These are phyloP conservation scores for Hirtodrosophila duncani DNA, from an alignment of 2,888 invertebrate genomes.

Conservation along the genomic window DNA sequence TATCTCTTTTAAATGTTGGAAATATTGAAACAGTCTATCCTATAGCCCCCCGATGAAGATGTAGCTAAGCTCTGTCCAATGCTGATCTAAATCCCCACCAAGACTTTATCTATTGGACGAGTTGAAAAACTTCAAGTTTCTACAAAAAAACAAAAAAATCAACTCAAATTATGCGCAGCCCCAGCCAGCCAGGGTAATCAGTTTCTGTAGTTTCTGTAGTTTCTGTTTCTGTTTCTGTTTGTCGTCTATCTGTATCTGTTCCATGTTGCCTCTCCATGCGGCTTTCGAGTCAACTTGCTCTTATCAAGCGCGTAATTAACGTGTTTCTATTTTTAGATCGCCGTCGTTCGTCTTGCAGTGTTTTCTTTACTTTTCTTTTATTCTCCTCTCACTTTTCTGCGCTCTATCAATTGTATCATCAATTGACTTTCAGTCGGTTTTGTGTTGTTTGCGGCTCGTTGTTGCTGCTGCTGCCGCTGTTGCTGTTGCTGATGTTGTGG, in stretches of 20 bases:
- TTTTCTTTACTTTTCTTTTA: neutral
- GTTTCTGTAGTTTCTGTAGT: too few species aligned
- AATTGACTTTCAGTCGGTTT: conserved; percentile 52
- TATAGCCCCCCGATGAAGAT: too few species aligned
- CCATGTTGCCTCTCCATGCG: neutral
- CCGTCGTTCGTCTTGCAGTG: conserved; percentile 48
- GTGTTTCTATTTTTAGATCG: conserved; percentile 61
- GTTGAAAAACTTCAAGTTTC: too few species aligned
- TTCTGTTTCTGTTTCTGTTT: too few species aligned
- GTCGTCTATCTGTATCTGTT: neutral
- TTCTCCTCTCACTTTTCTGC: conserved; percentile 5
- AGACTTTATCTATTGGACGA: too few species aligned
- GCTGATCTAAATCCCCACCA: too few species aligned
- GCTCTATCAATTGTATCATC: conserved; percentile 61
- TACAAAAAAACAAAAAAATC: too few species aligned
- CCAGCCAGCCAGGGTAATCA: too few species aligned
- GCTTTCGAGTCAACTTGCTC: conserved; percentile 21
- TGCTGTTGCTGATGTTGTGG: conserved; percentile 8
- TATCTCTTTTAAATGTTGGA: too few species aligned
- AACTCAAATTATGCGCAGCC: too few species aligned
- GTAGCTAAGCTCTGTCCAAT: too few species aligned
- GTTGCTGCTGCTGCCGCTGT: conserved; percentile 11
- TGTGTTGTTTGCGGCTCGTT: conserved; percentile 1
- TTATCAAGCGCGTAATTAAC: conserved; percentile 59
- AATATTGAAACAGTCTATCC: too few species aligned